Conservation (phyloP, 2,888 invertebrate genomes). For the Tanytarsus gracilentus region DNA sequence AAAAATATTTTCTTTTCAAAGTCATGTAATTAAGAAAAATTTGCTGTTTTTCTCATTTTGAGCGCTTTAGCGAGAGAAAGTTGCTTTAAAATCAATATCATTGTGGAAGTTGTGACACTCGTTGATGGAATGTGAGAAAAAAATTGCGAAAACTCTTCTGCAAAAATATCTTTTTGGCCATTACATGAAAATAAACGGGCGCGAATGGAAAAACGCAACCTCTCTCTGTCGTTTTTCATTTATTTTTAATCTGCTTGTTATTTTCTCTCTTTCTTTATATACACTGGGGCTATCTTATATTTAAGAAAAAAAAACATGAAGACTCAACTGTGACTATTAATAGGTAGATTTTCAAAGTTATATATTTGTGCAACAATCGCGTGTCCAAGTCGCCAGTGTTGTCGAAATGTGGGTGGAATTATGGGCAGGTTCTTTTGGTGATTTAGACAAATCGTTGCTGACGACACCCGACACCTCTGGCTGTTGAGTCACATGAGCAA, state of each 20-base stretch:
- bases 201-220: constrained; percentile 3
- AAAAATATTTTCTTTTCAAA: constrained; percentile 17
- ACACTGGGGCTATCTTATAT: constrained; percentile 5
- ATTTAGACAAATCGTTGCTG: neutral
- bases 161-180: constrained; percentile 25
- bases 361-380: constrained; percentile 28
- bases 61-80: neutral
- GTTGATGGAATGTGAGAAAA: neutral
- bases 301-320: neutral
- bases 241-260: constrained; percentile 17
- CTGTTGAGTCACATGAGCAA: neutral
- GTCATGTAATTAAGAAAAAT: constrained; percentile 19
- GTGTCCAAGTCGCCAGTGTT: neutral
- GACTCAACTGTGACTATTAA: constrained; percentile 2
- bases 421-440: neutral
- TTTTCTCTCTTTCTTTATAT: neutral
- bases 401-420: neutral
- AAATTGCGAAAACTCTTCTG: constrained; percentile 1
- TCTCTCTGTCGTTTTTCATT: constrained; percentile 9
- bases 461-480: constrained; percentile 21
- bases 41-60: constrained; percentile 16
- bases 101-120: neutral
- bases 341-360: constrained; percentile 23
- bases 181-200: constrained; percentile 23
- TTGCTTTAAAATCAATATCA: neutral